Percentiles rank a stretch among this genome's conserved stretches.
phyloP scores from a whole-genome alignment of 1,140 invertebrate species.

The Drosophila subpulchrella region DNA sequence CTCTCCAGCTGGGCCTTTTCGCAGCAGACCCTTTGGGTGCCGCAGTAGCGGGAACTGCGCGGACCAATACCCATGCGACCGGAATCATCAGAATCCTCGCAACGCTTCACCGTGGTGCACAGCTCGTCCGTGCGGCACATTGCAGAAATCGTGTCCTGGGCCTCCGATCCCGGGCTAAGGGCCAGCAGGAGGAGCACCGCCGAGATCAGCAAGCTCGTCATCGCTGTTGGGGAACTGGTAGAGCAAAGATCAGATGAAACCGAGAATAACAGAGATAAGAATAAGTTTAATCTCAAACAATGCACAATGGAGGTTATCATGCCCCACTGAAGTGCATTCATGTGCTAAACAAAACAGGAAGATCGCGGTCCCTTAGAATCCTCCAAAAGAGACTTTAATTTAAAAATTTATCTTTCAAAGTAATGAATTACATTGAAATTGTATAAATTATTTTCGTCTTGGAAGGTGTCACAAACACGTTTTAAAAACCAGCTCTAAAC shows the following conservation, averaged over 20 bases:
- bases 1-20: slow-evolving; percentile 55
- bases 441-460: too few relatives aligned
- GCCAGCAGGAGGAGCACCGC: slow-evolving; percentile 13
- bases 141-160: slow-evolving; percentile 14
- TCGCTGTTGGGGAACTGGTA: neutral
- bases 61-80: slow-evolving; percentile 43
- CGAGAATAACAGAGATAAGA: slow-evolving; percentile 12
- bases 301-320: slow-evolving; percentile 35
- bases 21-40: slow-evolving; percentile 40
- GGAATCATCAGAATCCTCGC: slow-evolving; percentile 55
- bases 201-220: neutral
- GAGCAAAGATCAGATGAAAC: slow-evolving; percentile 6
- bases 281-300: slow-evolving; percentile 5
- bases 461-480: too few relatives aligned
- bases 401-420: too few relatives aligned
- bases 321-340: neutral
- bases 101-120: slow-evolving; percentile 48
- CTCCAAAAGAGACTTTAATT: too few relatives aligned
- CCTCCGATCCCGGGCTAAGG: neutral
- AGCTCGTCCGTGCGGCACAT: slow-evolving; percentile 38
- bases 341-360: neutral
- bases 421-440: too few relatives aligned
- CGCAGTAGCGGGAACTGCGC: slow-evolving; percentile 45
- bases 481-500: too few relatives aligned
- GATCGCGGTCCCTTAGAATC: neutral